Evolutionary conservation across 1,140 invertebrate species (phyloP), one percentile per base, ranked within the genome.

Genomic region (Drosophila equinoxialis): DNA sequence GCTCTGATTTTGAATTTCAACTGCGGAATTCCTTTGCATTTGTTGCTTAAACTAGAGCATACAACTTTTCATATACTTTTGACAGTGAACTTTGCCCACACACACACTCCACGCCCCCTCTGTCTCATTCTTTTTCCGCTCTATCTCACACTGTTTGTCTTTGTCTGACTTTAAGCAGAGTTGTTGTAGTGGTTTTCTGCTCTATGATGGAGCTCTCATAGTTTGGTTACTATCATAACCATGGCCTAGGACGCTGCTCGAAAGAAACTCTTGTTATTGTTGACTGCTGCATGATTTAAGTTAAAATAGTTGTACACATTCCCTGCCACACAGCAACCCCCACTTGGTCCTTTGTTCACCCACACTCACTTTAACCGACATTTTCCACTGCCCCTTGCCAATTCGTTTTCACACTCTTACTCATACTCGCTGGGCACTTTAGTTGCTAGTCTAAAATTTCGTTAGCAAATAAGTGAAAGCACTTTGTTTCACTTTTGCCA

Each of bases 391-490:
- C 30, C 30, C 54, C 45, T 42, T 35, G 30, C 35, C 55, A 14
- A 51, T 51, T 51, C 45, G 35, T 37, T 11, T 11, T 11, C 35
- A 37, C 30, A 30, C 30, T 20, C 45, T 7, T 48, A 10, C 45
- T 11, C 45, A 23, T 23, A 23, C 45, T 51, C 45, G 45, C 11
- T n/a, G 35, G 57, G 57, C 57, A 59, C 57, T 59, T 59, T 55
- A 13, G 17, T 33, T 41, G 37, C 33, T 48, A 11, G 8, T 8
- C 37, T 23, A 37, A 73, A 76, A 76, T 72, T 73, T 72, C 65
- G 66, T 74, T 77, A 74, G 57, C 57, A 77, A 65, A 65, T 65
- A 77, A 57, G 48, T 42, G 17, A 77, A 66, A 70, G 67, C 48
- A 67, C 42, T 74, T 77, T 61, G 58, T 74, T 69, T 74, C 63